These are phyloP conservation scores for Pseudorhombus dupliciocellatus DNA, from an alignment of 2,113 vertebrate genomes.

Conservation along the genomic window DNA sequence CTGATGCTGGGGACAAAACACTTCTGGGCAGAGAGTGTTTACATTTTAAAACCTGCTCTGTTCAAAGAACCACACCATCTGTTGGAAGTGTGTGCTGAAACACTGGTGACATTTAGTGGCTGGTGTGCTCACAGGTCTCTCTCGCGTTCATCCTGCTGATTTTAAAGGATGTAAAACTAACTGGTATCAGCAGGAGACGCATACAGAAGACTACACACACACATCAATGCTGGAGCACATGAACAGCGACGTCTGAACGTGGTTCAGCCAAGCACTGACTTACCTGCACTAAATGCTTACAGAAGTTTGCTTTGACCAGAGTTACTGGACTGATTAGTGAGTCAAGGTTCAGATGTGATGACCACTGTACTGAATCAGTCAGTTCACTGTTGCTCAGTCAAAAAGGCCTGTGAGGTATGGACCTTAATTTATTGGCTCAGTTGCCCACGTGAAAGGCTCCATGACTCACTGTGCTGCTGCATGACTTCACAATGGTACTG, in stretches of 20 bases:
- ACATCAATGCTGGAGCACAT: neutral
- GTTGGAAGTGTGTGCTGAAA: constrained; percentile 16
- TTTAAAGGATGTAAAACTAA: constrained; percentile 5
- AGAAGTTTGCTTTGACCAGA: neutral
- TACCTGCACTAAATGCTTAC: neutral
- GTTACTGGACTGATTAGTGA: neutral
- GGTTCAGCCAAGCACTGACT: neutral
- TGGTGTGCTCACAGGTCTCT: neutral
- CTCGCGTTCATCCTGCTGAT: neutral
- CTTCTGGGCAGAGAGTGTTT: too few relatives aligned
- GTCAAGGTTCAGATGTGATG: neutral
- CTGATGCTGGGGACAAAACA: too few relatives aligned
- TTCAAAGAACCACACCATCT: too few relatives aligned
- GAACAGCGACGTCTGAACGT: neutral
- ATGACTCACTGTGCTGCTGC: neutral
- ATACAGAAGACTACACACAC: too few relatives aligned
- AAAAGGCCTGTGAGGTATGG: neutral
- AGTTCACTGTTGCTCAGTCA: neutral
- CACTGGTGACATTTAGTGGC: neutral
- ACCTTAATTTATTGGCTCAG: neutral
- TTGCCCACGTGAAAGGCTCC: neutral
- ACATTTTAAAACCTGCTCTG: too few relatives aligned
- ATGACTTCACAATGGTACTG: neutral
- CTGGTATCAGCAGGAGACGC: neutral
- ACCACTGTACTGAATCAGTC: neutral